phyloP scores from a whole-genome alignment of 2,888 invertebrate genomes.

The Melieria omissa region DNA sequence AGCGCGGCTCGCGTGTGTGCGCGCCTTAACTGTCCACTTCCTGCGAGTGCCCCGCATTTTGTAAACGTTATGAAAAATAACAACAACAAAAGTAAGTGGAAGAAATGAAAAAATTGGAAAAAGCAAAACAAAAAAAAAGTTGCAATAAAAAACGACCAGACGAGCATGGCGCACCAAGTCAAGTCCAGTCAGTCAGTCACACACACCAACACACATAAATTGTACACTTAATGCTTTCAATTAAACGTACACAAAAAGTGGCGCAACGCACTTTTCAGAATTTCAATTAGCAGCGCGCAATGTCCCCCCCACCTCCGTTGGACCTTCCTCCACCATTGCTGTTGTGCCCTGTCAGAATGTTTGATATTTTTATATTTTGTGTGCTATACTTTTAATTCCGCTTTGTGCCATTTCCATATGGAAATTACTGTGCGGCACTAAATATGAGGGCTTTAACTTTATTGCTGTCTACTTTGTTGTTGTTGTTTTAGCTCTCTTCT shows the following conservation, averaged over 20 bases:
- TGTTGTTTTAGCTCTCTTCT: too few relatives aligned
- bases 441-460: neutral
- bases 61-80: too few relatives aligned
- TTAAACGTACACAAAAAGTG: slow-evolving; percentile 8
- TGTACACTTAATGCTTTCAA: slow-evolving; percentile 14
- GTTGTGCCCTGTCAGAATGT: too few relatives aligned
- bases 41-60: slow-evolving; percentile 51
- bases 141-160: too few relatives aligned
- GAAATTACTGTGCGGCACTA: neutral
- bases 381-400: neutral
- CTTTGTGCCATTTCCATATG: neutral
- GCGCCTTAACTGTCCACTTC: slow-evolving; percentile 58
- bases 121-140: too few relatives aligned
- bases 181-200: neutral
- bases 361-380: too few relatives aligned
- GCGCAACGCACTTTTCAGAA: slow-evolving; percentile 49
- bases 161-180: neutral
- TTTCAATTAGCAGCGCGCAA: slow-evolving; percentile 57
- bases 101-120: too few relatives aligned
- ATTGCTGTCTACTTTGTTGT: too few relatives aligned
- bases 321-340: neutral
- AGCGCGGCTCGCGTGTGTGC: slow-evolving; percentile 25
- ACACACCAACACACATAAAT: neutral
- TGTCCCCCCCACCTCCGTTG: neutral
- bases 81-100: too few relatives aligned